Evolutionary conservation across 2,888 invertebrate genomes (phyloP), one percentile per base, ranked within the genome.

Genomic region (Crossocerus cetratus): DNA sequence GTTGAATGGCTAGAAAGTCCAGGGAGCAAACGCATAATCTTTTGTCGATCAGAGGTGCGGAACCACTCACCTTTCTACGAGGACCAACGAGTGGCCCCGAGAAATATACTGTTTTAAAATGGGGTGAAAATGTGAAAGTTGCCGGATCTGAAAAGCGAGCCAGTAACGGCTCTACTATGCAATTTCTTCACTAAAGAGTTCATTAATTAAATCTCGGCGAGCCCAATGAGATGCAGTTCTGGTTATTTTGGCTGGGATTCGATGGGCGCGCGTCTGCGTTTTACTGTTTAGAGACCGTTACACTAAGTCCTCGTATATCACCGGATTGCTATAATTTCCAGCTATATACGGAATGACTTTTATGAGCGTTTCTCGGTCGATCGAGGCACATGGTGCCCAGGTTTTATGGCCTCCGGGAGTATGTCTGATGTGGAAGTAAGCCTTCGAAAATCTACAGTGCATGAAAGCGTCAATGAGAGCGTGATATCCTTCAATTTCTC

Each of bases 261-360:
- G 59, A 74, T 76, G 69, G 43, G 8, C 64, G 61, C n/a, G 63
- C 65, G 66, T 60, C 65, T 59, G 59, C 21, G 65, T 65, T n/a
- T n/a, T 66, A 63, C 58, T 45, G 77, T 79, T 79, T 74, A 81
- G 76, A 64, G 81, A 74, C 70, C 72, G 81, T 81, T 81, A 76
- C 77, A 71, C 74, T n/a, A 45, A 63, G 61, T 57, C 55, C 65
- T 72, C 77, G 77, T 79, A 77, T 73, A 78, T 79, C 77, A 76
- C 56, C 32, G 74, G 74, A 81, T 81, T 81, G 74, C 74, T 81
- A 77, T 77, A 79, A 81, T 81, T 81, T 77, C 71, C 60, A 75
- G 60, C 71, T 43, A 44, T 43, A 44, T n/a, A 60, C 42, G 61
- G 64, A 77, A 71, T 67, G 74, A 81, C 76, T 71, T 81, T 81